Evolutionary conservation across 1,140 invertebrate genomes (phyloP).

Genomic region (Lordiphosa clarofinis): DNA sequence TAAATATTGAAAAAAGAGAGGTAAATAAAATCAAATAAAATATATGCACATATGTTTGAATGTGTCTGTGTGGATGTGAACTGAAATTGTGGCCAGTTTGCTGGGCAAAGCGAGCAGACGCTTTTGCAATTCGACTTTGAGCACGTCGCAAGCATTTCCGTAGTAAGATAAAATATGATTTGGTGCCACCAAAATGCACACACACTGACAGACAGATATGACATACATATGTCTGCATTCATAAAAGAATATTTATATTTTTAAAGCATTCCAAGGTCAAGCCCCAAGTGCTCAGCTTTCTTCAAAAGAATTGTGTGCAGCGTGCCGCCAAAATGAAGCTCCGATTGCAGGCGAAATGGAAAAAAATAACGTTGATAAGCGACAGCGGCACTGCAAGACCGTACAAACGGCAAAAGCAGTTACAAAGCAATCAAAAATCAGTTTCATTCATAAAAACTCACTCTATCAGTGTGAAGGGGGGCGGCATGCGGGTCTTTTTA

Average conservation of each 20-base stretch:
- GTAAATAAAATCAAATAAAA: constrained; percentile 47
- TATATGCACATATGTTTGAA: constrained; percentile 13
- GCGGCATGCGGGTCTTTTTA: constrained; percentile 18
- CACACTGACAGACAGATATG: constrained; percentile 26
- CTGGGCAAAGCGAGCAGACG: constrained; percentile 17
- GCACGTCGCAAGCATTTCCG: constrained; percentile 70
- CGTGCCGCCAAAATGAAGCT: constrained; percentile 27
- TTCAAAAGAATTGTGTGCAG: constrained; percentile 54
- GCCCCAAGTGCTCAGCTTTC: constrained; percentile 25
- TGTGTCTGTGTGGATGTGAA: constrained; percentile 10
- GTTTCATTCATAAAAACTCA: constrained; percentile 65
- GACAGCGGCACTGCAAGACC: constrained; percentile 1
- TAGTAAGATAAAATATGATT: constrained; percentile 66
- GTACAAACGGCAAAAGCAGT: constrained; percentile 26
- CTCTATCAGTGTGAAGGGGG: constrained; percentile 39
- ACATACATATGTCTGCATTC: constrained; percentile 32
- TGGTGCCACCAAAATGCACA: constrained; percentile 38
- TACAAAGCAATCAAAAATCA: constrained; percentile 64
- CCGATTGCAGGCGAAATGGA: constrained; percentile 26
- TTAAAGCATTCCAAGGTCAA: constrained; percentile 49
- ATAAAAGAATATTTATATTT: constrained; percentile 10
- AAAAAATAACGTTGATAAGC: constrained; percentile 46
- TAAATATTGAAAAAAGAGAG: constrained; percentile 58
- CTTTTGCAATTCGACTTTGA: constrained; percentile 33
- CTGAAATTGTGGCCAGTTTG: constrained; percentile 52